Base-by-base conservation (phyloP, 2,797 vertebrate genomes). In the Threskiornis aethiopicus region DNA sequence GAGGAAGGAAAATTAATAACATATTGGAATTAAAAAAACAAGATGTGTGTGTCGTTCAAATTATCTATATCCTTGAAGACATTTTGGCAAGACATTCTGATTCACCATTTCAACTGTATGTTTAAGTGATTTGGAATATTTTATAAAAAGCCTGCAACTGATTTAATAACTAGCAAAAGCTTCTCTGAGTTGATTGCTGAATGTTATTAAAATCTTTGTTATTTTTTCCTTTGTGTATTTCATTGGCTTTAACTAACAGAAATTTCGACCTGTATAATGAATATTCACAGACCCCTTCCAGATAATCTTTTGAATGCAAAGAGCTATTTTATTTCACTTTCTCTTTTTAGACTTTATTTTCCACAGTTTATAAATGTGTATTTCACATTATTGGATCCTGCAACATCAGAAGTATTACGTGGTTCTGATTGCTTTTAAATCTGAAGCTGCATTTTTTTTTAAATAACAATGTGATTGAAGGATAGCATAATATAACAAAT, bases 1-100 rank as follows among this genome's bases (percentile, higher is more conserved):
- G 54, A 80, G 44, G 46, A 88, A 92, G 18, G 67, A 81, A 57
- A 70, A 93, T 94, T 84, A 95, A 81, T 95, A 89, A 87, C 42
- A 18, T 47, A 39, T 21, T 91, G 42, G 55, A 93, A 81, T 84
- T 55, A 39, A 82, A 71, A 46, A 46, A 65, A 10, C 15, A 79
- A 89, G 57, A 46, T 51, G 55, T 72, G 15, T 75, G 14, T 71
- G 35, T 64, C 52, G 22, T 61, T 89, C 17, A 88, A 80, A 78
- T 72, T 42, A 54, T 37, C 82, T 81, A 3, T 91, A 62, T 73
- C 61, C 87, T 85, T 73, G 41, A 81, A 90, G 73, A 82, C 17
- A 25, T 86, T 81, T 85, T 92, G 57, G 59, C 66, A 95, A 82
- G 77, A 67, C 21, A 19, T 82, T 67, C 83, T 80, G 59, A 79